Evolutionary conservation across 2,113 vertebrate genomes (phyloP), one percentile per base, ranked within the genome.

Genomic region (Ptilonorhynchus violaceus): DNA sequence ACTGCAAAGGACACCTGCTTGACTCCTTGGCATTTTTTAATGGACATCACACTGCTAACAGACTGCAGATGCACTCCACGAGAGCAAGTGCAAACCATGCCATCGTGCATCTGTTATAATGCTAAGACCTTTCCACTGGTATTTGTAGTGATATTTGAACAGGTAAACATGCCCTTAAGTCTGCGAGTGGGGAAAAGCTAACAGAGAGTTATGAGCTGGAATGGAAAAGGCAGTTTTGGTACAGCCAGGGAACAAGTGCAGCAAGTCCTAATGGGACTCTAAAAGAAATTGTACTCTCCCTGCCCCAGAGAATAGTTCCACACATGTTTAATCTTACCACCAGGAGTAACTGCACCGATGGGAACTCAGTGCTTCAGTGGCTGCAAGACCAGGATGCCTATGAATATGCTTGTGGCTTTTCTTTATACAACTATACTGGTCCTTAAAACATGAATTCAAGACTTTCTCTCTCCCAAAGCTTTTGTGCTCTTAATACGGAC

Each of bases 51-150:
- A 19, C 41, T 46, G 90, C 84, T 92, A 93, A 93, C 75, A 79
- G 64, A 85, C 70, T 89, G 76, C 93, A 97, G 89, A 80, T 58
- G 89, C 52, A 79, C 91, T 88, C 82, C 67, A 6, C 18, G 31
- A 87, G 76, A 85, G 50, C 90, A 53, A 92, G 94, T 81, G 85
- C 95, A 96, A 85, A 82, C 85, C 90, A 73, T 7, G 27, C 59
- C 6, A 6, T 8, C 13, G 16, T 50, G 82, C 96, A 91, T 80
- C 96, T 97, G 95, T 81, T 87, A 72, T 81, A 93, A 72, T 84
- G 92, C 88, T 92, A 33, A 96, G 96, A 94, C 95, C 94, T 96
- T 96, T 96, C 4, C 89, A 85, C 58, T 93, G 95, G 35, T 95
- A 90, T 88, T 92, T 93, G 74, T 88, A 83, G 82, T 96, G 89